Conservation (phyloP, 37 sponge, comb jelly and placozoan species). For the Mnemiopsis leidyi region DNA sequence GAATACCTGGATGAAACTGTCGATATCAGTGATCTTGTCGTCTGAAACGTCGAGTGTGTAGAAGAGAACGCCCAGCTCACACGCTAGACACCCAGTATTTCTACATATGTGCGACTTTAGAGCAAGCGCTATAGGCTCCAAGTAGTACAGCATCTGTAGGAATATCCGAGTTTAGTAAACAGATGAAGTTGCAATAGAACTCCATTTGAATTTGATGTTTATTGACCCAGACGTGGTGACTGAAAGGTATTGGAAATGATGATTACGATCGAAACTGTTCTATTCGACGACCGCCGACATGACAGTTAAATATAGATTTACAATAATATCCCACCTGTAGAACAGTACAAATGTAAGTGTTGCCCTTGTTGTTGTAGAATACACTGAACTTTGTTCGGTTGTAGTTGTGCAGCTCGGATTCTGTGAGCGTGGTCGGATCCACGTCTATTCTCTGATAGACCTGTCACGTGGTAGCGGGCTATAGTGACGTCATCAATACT, state of each 20-base stretch:
- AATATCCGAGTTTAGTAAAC: no score
- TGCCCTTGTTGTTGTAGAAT: constrained; percentile 54
- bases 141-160: constrained; percentile 81
- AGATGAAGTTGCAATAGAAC: no score
- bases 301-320: no score
- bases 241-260: no score
- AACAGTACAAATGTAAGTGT: constrained; percentile 14
- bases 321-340: constrained; percentile 7
- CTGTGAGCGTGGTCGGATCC: constrained; percentile 6
- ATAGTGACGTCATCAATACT: no score
- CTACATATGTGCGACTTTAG: constrained; percentile 78
- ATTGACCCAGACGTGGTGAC: no score
- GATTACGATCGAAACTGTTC: no score
- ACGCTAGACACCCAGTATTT: constrained; percentile 81
- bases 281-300: no score
- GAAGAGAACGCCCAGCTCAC: constrained; percentile 87
- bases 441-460: constrained; percentile 58
- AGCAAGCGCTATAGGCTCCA: constrained; percentile 73
- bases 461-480: no score
- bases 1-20: constrained; percentile 34
- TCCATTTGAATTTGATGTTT: no score
- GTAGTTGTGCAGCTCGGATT: constrained; percentile 28
- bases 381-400: constrained; percentile 58
- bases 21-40: constrained; percentile 65
- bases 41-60: constrained; percentile 74